Evolutionary conservation across 2,797 vertebrate species (phyloP).

Genomic region (Fringilla coelebs): DNA sequence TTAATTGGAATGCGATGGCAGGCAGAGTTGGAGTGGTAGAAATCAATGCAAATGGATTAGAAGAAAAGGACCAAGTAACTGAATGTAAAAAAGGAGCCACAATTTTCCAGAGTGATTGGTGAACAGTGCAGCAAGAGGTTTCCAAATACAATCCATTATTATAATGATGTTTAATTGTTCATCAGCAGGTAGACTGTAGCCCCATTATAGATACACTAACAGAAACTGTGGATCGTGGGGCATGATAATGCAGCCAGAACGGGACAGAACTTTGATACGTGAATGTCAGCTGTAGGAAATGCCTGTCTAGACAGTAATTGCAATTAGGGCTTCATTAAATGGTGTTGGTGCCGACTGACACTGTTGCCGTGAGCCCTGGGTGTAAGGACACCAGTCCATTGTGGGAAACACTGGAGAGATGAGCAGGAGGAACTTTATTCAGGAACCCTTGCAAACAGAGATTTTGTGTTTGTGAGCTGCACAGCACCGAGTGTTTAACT

Average conservation of each 20-base stretch:
- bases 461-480: background rate
- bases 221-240: background rate
- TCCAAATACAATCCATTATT: background rate
- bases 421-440: background rate
- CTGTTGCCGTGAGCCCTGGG: background rate
- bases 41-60: slow-evolving; percentile 69
- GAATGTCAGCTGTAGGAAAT: background rate
- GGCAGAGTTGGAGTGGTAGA: slow-evolving; percentile 50
- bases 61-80: slow-evolving; percentile 40
- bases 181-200: background rate
- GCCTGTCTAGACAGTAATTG: background rate
- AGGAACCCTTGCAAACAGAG: background rate
- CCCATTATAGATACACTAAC: background rate
- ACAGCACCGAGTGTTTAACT: background rate
- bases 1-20: slow-evolving; percentile 58
- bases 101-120: slow-evolving; percentile 33
- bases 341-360: background rate
- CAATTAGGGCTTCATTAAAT: background rate
- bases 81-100: slow-evolving; percentile 10
- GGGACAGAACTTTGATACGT: background rate
- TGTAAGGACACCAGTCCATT: background rate
- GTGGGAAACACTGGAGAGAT: background rate
- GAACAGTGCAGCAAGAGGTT: background rate
- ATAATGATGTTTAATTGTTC: background rate
- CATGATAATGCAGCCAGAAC: background rate